Conservation (phyloP, 2,797 vertebrate species). For the Craterocephalus amniculus region DNA sequence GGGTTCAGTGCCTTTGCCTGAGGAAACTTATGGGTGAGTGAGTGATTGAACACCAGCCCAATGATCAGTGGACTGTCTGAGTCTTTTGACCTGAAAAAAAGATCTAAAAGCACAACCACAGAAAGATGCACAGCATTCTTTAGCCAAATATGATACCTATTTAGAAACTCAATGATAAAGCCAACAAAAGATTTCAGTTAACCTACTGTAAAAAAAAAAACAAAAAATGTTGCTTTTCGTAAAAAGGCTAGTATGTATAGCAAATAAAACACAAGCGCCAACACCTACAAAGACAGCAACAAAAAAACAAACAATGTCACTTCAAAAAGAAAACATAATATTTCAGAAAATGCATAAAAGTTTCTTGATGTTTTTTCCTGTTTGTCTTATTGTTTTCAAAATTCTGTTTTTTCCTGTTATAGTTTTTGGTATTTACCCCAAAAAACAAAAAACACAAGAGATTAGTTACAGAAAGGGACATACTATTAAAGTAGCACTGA, state of each 20-base stretch:
- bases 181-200: neutral
- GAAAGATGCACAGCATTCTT: neutral
- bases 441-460: conserved; percentile 13
- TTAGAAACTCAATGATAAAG: neutral
- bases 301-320: too few species aligned
- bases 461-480: conserved; percentile 16
- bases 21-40: neutral
- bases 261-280: too few species aligned
- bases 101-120: neutral
- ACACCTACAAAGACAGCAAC: too few species aligned
- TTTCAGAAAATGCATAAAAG: neutral
- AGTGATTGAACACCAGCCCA: neutral
- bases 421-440: neutral
- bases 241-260: too few species aligned
- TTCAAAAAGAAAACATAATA: neutral
- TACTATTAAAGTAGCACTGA: conserved; percentile 13
- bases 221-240: neutral
- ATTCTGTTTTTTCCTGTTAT: neutral
- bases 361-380: neutral
- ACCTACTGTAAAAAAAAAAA: neutral
- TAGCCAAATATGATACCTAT: neutral
- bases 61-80: neutral
- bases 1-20: neutral
- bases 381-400: neutral
- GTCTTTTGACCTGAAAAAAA: neutral